phyloP scores from a whole-genome alignment of 2,113 vertebrate genomes.

The Semnornis frantzii region DNA sequence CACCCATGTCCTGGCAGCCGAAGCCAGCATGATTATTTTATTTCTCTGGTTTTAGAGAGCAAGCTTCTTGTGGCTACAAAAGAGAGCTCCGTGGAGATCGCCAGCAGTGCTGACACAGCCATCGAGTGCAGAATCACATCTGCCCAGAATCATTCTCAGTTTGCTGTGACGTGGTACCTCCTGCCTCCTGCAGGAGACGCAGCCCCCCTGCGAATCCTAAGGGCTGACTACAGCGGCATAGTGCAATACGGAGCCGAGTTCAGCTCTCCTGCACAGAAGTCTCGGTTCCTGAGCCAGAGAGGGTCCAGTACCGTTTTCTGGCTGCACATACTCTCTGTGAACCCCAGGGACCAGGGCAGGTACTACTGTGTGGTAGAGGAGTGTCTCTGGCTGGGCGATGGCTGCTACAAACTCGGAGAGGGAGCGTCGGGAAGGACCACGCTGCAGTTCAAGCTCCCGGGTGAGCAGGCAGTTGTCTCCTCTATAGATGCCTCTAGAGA shows the following conservation, averaged over 20 bases:
- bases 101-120: background rate
- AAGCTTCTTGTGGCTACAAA: constrained; percentile 19
- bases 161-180: constrained; percentile 68
- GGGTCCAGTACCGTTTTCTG: constrained; percentile 58
- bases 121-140: constrained; percentile 49
- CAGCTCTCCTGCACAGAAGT: constrained; percentile 16
- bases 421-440: constrained; percentile 45
- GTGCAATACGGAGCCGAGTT: constrained; percentile 57
- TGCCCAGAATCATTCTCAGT: constrained; percentile 6
- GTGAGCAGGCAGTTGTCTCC: constrained; percentile 33
- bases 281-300: constrained; percentile 65
- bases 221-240: background rate
- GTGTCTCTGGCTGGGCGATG: constrained; percentile 70
- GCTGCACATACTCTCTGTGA: constrained; percentile 68
- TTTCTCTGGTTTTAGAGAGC: constrained; percentile 64
- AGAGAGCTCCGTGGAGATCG: constrained; percentile 26
- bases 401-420: constrained; percentile 61
- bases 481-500: background rate
- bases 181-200: background rate
- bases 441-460: constrained; percentile 59
- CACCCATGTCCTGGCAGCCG: background rate
- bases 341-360: constrained; percentile 55
- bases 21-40: background rate
- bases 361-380: constrained; percentile 85
- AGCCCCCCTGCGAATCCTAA: constrained; percentile 46